phyloP scores from a whole-genome alignment of 2,113 vertebrate species.

The Callopanchax toddi region DNA sequence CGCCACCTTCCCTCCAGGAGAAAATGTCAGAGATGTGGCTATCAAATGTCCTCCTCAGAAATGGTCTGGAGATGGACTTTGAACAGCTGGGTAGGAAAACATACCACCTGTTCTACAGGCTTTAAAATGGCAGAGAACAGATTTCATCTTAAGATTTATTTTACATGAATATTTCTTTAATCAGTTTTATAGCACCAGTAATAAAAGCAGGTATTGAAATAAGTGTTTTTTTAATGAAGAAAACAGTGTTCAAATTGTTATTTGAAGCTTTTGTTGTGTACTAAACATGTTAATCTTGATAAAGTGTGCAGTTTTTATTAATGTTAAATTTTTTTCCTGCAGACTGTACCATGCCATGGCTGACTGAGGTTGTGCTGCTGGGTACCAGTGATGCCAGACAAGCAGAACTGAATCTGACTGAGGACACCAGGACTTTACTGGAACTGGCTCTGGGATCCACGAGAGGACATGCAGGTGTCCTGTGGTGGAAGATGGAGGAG shows the following conservation, averaged over 20 bases:
- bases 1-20: conserved; percentile 75
- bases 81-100: conserved; percentile 79
- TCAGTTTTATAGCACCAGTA: not conserved
- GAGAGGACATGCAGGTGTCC: conserved; percentile 69
- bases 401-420: conserved; percentile 72
- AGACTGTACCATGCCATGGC: conserved; percentile 77
- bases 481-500: conserved; percentile 83
- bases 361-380: conserved; percentile 77
- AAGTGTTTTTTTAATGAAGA: not conserved
- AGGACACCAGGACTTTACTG: conserved; percentile 76
- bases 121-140: conserved; percentile 12
- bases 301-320: not conserved
- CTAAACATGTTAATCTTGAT: too few relatives aligned
- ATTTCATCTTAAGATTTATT: conserved; percentile 1
- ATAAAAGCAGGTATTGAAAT: not conserved
- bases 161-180: too few relatives aligned
- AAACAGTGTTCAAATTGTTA: too few relatives aligned
- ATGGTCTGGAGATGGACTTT: conserved; percentile 82
- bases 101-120: not conserved
- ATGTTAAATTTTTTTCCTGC: not conserved
- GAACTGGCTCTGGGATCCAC: conserved; percentile 79
- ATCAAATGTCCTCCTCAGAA: conserved; percentile 79
- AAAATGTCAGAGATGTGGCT: conserved; percentile 80
- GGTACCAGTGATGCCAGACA: conserved; percentile 73
- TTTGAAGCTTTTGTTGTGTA: too few relatives aligned